A percentile compares a stretch with the other conserved stretches of the same genome.
These are phyloP conservation scores for Telmatochromis sp. DNA, from an alignment of 2,113 vertebrate genomes.

Conservation along the genomic window DNA sequence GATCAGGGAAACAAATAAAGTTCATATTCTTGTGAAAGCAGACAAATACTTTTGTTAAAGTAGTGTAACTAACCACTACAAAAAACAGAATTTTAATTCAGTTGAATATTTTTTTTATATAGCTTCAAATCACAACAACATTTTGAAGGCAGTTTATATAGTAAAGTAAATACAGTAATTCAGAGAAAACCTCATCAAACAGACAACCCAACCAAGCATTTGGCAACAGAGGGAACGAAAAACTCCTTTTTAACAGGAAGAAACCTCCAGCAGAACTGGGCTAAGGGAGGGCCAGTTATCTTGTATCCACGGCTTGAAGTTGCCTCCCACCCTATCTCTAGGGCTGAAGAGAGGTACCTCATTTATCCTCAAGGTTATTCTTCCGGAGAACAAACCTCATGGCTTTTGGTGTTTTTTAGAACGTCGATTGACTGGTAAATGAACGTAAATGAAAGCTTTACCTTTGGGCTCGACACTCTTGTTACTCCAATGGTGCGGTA, in stretches of 20 bases:
- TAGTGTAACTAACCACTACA: not conserved
- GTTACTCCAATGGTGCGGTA: not conserved
- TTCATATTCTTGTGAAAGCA: not conserved
- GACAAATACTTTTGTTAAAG: not conserved
- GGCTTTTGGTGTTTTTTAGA: not conserved
- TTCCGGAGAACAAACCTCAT: not conserved
- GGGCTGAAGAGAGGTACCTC: not conserved
- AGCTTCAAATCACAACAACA: not conserved
- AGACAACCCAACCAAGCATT: not conserved
- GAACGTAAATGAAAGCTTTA: not conserved
- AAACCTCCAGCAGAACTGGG: not conserved
- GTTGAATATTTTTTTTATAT: not conserved
- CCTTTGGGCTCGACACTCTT: not conserved
- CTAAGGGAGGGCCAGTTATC: not conserved
- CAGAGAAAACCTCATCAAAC: not conserved
- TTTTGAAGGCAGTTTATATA: not conserved
- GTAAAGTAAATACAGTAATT: not conserved
- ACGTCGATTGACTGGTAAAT: not conserved
- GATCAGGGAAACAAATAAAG: not conserved
- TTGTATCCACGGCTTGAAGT: not conserved
- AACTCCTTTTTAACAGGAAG: not conserved
- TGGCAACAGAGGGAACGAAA: not conserved
- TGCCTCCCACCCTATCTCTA: fast-evolving
- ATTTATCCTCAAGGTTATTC: not conserved
- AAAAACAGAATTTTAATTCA: not conserved